These are phyloP conservation scores for Lasioglossum lativentre DNA, from an alignment of 2,888 invertebrate genomes.

Conservation along the genomic window DNA sequence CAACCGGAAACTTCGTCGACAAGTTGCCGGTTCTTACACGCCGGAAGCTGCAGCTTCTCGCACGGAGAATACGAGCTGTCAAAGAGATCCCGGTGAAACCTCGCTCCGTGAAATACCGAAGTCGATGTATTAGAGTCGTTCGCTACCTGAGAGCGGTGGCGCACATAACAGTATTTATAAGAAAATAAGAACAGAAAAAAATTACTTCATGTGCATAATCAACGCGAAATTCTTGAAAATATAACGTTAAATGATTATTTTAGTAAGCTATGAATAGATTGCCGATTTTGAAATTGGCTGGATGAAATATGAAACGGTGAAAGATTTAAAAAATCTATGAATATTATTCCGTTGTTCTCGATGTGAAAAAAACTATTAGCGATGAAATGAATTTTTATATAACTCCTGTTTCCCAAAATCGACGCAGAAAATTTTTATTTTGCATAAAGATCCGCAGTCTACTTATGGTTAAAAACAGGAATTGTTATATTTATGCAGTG, in stretches of 20 bases:
- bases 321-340: too few species aligned
- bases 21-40: slow-evolving; percentile 50
- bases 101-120: background rate
- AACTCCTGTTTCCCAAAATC: background rate
- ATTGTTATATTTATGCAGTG: too few species aligned
- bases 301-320: too few species aligned
- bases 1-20: slow-evolving; percentile 51
- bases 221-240: background rate
- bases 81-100: slow-evolving; percentile 25
- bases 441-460: too few species aligned
- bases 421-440: too few species aligned
- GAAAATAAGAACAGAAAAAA: background rate
- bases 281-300: too few species aligned
- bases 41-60: slow-evolving; percentile 20
- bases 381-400: too few species aligned
- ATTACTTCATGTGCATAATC: background rate
- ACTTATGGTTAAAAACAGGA: background rate
- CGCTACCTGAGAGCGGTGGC: background rate
- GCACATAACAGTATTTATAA: background rate
- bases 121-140: background rate
- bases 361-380: too few species aligned
- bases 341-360: too few species aligned
- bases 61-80: slow-evolving; percentile 27
- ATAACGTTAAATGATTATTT: background rate
- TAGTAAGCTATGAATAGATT: background rate